Evolutionary conservation across 1,140 invertebrate genomes (phyloP).

Genomic region (Megathymus violae): DNA sequence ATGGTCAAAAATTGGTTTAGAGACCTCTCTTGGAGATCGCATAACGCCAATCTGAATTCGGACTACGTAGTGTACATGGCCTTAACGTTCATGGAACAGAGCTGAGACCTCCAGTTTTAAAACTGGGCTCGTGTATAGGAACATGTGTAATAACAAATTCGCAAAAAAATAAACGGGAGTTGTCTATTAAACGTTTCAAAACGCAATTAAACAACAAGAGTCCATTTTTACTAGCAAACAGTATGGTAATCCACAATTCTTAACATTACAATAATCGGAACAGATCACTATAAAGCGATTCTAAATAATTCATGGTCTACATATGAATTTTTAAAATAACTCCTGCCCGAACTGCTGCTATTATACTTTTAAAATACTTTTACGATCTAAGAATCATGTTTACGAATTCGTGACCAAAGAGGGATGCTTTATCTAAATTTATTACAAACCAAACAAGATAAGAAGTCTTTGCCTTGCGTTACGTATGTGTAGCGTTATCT

Average conservation of each 20-base stretch:
- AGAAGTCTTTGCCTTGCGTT: constrained; percentile 44
- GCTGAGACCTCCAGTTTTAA: no score
- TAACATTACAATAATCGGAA: constrained; percentile 22
- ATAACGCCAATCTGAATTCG: no score
- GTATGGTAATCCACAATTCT: no score
- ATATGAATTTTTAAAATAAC: constrained; percentile 26
- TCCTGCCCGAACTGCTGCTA: constrained; percentile 5
- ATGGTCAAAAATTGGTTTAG: no score
- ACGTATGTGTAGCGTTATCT: constrained; percentile 57
- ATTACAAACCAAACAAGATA: constrained; percentile 61
- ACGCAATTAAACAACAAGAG: constrained; percentile 14
- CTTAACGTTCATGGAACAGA: no score
- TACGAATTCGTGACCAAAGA: constrained; percentile 24
- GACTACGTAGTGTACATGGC: no score
- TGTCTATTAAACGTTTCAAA: constrained; percentile 23
- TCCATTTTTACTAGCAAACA: constrained; percentile 43
- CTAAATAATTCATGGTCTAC: not conserved
- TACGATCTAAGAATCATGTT: constrained; percentile 3
- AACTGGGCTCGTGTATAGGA: no score
- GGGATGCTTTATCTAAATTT: constrained; percentile 30
- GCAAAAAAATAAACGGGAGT: no score
- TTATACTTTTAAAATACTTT: constrained; percentile 11
- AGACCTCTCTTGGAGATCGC: no score
- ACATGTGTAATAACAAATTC: no score
- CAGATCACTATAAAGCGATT: constrained; percentile 12